phyloP scores from a whole-genome alignment of 2,113 vertebrate species.

The Ptilonorhynchus violaceus region DNA sequence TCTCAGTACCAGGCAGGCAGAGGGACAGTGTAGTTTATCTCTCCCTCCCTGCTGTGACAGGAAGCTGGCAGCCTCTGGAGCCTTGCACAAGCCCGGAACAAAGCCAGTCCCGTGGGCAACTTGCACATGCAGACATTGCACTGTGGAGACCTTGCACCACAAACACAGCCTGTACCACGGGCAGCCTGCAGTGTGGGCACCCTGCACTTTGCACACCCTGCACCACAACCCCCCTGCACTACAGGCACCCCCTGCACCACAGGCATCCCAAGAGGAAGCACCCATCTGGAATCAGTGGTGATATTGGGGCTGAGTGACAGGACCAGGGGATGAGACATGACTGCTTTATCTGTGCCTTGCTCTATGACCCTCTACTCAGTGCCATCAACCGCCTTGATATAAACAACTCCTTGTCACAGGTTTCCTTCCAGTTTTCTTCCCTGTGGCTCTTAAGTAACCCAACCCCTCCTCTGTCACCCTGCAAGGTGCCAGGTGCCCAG shows the following conservation, averaged over 20 bases:
- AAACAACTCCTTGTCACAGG: background rate
- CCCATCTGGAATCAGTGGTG: background rate
- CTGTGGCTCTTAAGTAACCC: background rate
- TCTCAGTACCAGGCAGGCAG: background rate
- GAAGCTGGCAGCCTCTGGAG: background rate
- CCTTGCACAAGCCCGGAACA: rapidly evolving
- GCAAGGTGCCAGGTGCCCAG: rapidly evolving
- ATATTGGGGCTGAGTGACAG: rapidly evolving
- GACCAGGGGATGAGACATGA: rapidly evolving
- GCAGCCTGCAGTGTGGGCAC: background rate
- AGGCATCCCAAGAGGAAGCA: rapidly evolving
- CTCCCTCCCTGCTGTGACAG: background rate
- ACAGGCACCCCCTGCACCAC: no score
- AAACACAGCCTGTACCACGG: background rate
- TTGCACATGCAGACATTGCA: background rate
- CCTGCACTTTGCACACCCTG: background rate
- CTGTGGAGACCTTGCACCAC: background rate
- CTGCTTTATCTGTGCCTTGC: background rate
- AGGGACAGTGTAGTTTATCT: background rate
- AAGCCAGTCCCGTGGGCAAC: rapidly evolving
- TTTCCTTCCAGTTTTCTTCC: background rate
- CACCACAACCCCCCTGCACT: background rate
- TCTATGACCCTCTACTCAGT: background rate
- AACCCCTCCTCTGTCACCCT: background rate
- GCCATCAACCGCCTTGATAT: background rate